phyloP scores from a whole-genome alignment of 2,888 invertebrate species.

The Saturnia pavonia region DNA sequence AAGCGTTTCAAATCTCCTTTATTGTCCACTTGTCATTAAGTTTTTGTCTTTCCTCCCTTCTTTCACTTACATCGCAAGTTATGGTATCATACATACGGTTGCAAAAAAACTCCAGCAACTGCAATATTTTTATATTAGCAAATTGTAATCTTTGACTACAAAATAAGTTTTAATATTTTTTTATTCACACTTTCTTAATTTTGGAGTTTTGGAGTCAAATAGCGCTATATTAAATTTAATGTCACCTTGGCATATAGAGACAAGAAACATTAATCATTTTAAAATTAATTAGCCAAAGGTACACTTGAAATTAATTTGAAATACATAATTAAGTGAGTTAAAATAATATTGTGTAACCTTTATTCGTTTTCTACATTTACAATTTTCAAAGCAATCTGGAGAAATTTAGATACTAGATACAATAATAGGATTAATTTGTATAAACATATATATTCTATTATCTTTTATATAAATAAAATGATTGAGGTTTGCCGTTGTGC shows the following conservation, averaged over 20 bases:
- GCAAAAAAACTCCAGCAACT: background rate
- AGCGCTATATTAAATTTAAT: background rate
- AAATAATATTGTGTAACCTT: background rate
- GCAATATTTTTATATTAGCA: background rate
- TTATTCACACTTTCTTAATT: background rate
- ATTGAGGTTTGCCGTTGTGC: too few species aligned
- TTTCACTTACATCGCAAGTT: conserved; percentile 62
- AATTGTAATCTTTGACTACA: background rate
- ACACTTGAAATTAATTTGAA: background rate
- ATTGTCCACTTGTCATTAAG: conserved; percentile 82
- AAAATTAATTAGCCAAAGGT: background rate
- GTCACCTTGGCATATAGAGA: background rate
- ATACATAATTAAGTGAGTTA: too few species aligned
- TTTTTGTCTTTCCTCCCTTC: conserved; percentile 74
- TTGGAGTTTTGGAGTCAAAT: background rate
- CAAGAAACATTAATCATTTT: too few species aligned
- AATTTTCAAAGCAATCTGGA: background rate
- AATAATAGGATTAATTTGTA: background rate
- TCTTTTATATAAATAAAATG: too few species aligned
- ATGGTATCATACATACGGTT: conserved; percentile 40
- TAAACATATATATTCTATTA: too few species aligned
- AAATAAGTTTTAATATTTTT: background rate
- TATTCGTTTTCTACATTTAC: background rate
- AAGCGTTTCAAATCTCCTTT: conserved; percentile 76
- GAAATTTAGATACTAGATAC: background rate